Conservation (phyloP, 2,888 invertebrate genomes). For the Falcaria lacertinaria region DNA sequence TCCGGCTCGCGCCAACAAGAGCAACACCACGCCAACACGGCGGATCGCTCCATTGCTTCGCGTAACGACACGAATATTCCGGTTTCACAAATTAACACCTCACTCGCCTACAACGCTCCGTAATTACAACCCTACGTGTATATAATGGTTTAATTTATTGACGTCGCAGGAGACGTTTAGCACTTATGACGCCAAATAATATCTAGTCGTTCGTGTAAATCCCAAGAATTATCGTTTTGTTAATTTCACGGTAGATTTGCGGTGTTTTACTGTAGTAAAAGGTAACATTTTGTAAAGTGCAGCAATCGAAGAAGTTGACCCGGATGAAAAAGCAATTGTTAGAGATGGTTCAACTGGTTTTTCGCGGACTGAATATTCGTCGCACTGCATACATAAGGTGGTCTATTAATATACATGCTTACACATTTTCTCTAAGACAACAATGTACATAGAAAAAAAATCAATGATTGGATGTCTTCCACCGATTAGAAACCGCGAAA, state of each 20-base stretch:
- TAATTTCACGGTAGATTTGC: conserved; percentile 23
- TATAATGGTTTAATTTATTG: conserved; percentile 32
- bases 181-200: conserved; percentile 3
- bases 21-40: conserved; percentile 22
- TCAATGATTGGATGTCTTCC: too few species aligned
- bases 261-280: too few species aligned
- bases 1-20: conserved; percentile 24
- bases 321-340: too few species aligned
- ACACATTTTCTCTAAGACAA: too few species aligned
- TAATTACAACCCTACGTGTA: conserved; percentile 35
- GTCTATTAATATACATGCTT: too few species aligned
- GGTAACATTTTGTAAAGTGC: too few species aligned
- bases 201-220: conserved; percentile 19
- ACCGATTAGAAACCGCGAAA: too few species aligned
- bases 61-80: conserved; percentile 25
- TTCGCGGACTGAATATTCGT: too few species aligned
- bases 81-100: conserved; percentile 32
- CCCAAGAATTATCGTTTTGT: conserved; percentile 26
- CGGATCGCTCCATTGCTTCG: conserved; percentile 24
- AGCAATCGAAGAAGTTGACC: too few species aligned
- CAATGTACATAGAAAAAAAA: too few species aligned
- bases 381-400: too few species aligned
- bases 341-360: too few species aligned
- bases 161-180: conserved; percentile 9
- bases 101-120: conserved; percentile 20